phyloP scores from a whole-genome alignment of 2,888 invertebrate genomes.

The Diogma glabrata region DNA sequence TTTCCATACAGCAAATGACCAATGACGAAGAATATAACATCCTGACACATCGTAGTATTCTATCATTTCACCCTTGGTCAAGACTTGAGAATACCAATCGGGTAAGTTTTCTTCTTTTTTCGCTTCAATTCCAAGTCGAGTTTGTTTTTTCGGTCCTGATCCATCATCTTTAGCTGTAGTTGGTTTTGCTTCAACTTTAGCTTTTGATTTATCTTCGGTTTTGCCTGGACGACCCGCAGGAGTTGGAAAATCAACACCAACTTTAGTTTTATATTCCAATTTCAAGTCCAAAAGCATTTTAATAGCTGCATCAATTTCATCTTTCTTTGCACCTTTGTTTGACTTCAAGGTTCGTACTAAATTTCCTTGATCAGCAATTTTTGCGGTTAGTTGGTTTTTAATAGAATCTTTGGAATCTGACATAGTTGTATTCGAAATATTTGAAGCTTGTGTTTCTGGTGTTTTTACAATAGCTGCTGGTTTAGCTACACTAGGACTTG shows the following conservation, averaged over 20 bases:
- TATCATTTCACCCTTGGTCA: constrained; percentile 91
- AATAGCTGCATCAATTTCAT: constrained; percentile 38
- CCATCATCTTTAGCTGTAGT: constrained; percentile 25
- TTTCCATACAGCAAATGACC: constrained; percentile 97
- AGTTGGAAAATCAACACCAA: constrained; percentile 40
- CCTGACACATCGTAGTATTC: constrained; percentile 99
- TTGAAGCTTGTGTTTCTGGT: constrained; percentile 12
- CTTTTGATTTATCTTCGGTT: constrained; percentile 24
- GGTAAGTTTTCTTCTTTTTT: constrained; percentile 85
- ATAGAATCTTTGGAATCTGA: constrained; percentile 9
- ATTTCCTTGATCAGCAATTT: constrained; percentile 48
- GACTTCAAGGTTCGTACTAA: constrained; percentile 45
- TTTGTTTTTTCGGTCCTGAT: constrained; percentile 69
- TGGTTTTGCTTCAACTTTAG: constrained; percentile 24
- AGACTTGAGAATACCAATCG: constrained; percentile 95
- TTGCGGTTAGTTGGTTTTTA: constrained; percentile 30
- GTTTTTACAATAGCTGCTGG: too few relatives aligned
- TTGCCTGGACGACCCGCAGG: constrained; percentile 30
- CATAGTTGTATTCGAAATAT: not conserved
- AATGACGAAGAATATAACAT: constrained; percentile 95
- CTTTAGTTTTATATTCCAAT: constrained; percentile 45
- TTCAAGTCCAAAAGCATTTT: constrained; percentile 45
- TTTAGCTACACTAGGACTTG: not conserved
- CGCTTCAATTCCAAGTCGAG: constrained; percentile 85
- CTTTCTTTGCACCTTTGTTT: constrained; percentile 37